Conservation (phyloP, 1,140 invertebrate species). For the Piezodorus guildinii region DNA sequence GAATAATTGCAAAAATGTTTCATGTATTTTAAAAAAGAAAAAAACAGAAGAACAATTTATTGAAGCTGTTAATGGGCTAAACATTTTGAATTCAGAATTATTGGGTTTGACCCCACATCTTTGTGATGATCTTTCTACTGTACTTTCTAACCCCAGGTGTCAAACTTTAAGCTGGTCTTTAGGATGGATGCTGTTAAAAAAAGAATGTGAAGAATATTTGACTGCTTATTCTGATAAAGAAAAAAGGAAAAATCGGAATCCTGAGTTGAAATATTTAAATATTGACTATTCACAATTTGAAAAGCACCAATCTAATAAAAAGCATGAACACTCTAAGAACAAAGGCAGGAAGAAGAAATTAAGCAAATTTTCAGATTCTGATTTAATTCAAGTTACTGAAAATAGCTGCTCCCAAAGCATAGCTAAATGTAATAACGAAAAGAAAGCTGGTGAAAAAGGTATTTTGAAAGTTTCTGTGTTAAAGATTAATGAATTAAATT, state of each 20-base stretch:
- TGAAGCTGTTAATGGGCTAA: constrained; percentile 23
- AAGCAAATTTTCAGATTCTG: background rate
- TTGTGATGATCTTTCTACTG: constrained; percentile 47
- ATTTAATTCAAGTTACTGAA: background rate
- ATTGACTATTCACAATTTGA: constrained; percentile 52
- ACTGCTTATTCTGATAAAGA: constrained; percentile 37
- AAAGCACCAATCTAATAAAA: constrained; percentile 28
- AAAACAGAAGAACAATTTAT: constrained; percentile 4
- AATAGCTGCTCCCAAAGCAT: background rate
- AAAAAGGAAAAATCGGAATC: constrained; percentile 37
- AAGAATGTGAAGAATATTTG: constrained; percentile 45
- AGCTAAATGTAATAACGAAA: background rate
- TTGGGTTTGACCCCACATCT: constrained; percentile 39
- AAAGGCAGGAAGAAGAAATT: background rate
- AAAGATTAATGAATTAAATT: background rate
- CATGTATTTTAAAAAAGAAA: background rate
- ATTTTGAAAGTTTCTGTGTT: background rate
- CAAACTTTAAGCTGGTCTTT: constrained; percentile 48
- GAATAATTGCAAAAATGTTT: background rate
- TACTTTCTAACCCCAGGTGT: constrained; percentile 47
- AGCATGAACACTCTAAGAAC: background rate
- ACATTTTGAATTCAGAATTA: constrained; percentile 14
- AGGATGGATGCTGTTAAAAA: constrained; percentile 44
- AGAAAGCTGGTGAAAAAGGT: background rate
- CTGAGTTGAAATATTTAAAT: constrained; percentile 44